phyloP scores from a whole-genome alignment of 2,113 vertebrate species.

The Spea bombifrons region DNA sequence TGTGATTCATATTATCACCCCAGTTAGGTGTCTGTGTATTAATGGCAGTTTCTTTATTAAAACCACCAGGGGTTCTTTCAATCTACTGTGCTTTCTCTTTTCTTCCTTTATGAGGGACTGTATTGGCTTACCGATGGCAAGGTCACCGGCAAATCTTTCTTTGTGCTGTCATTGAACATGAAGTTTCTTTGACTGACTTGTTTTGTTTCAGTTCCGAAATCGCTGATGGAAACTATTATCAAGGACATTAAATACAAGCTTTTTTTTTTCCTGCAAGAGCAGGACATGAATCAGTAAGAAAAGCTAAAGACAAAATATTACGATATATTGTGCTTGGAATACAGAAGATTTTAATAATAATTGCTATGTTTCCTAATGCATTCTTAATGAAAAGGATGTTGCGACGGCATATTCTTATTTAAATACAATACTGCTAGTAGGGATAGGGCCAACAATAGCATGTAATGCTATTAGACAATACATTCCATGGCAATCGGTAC shows the following conservation, averaged over 20 bases:
- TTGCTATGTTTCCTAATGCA: neutral
- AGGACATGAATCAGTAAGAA: constrained; percentile 4
- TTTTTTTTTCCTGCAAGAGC: neutral
- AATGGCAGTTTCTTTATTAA: constrained; percentile 49
- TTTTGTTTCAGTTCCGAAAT: constrained; percentile 45
- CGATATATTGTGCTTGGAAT: neutral
- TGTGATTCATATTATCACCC: constrained; percentile 56
- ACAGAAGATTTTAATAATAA: neutral
- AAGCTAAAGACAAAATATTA: constrained; percentile 1
- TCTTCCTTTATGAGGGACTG: neutral
- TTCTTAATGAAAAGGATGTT: no score
- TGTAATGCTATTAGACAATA: neutral
- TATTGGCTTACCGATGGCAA: constrained; percentile 50
- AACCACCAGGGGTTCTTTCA: constrained; percentile 23
- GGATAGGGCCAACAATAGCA: neutral
- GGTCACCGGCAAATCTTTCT: constrained; percentile 51
- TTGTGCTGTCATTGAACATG: constrained; percentile 46
- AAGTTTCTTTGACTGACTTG: constrained; percentile 28
- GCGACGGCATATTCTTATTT: no score
- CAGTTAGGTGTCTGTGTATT: constrained; percentile 53
- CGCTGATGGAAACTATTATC: constrained; percentile 44
- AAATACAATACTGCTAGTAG: no score
- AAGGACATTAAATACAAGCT: constrained; percentile 47
- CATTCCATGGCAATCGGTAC: neutral
- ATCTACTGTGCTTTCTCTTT: constrained; percentile 22